These are phyloP conservation scores for Syrista parreyssii DNA, from an alignment of 2,888 invertebrate genomes.

Conservation along the genomic window DNA sequence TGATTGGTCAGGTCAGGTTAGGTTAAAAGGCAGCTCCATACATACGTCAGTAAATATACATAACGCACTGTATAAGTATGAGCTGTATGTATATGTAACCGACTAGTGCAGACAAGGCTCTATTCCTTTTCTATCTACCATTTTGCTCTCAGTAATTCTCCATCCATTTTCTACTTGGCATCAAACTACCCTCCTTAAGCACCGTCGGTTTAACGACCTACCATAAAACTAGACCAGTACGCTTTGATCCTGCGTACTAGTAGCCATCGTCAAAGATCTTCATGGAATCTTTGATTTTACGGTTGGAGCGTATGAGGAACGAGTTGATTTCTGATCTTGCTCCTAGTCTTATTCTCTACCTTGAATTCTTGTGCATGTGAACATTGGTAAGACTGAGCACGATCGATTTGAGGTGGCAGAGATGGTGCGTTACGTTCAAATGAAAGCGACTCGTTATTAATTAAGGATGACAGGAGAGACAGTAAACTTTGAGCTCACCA, in stretches of 20 bases:
- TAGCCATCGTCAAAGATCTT: neutral
- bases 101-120: constrained; percentile 4
- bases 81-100: neutral
- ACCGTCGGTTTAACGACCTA: neutral
- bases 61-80: neutral
- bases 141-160: neutral
- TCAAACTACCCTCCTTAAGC: neutral
- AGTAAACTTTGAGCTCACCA: constrained; percentile 67
- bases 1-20: neutral
- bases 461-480: neutral
- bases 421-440: neutral
- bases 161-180: neutral
- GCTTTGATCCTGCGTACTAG: neutral
- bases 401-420: neutral
- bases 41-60: neutral
- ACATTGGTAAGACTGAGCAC: neutral
- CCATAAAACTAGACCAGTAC: neutral
- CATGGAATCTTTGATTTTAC: neutral
- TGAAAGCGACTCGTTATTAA: neutral
- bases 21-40: neutral
- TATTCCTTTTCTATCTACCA: neutral
- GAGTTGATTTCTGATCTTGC: too few relatives aligned
- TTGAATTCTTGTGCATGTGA: neutral
- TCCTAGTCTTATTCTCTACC: too few relatives aligned
- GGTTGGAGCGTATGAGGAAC: neutral